Conservation (phyloP, 2,888 invertebrate genomes). For the Drosophila greeni region DNA sequence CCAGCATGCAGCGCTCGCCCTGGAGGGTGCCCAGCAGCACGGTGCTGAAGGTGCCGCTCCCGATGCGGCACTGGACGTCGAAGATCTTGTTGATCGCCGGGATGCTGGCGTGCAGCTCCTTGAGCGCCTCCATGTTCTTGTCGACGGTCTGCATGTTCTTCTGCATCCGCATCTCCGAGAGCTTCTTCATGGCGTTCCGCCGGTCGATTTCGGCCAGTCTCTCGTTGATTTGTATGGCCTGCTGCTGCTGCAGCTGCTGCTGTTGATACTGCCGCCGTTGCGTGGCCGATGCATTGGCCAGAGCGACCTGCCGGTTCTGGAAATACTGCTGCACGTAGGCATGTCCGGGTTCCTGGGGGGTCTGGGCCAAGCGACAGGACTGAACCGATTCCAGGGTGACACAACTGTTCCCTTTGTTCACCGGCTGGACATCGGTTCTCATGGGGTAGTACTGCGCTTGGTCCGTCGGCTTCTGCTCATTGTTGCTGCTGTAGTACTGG, state of each 20-base stretch:
- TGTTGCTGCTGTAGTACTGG: background rate
- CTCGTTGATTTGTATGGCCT: slow-evolving; percentile 35
- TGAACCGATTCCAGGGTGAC: background rate
- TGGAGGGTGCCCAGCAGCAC: slow-evolving; percentile 88
- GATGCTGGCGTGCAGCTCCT: slow-evolving; percentile 77
- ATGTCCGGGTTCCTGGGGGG: background rate
- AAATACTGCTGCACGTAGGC: background rate
- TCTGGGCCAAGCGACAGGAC: background rate
- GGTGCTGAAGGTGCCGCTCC: slow-evolving; percentile 92
- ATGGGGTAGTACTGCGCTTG: background rate
- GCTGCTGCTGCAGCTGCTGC: slow-evolving; percentile 8
- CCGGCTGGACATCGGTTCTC: background rate
- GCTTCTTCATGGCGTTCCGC: slow-evolving; percentile 53
- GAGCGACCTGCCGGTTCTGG: background rate
- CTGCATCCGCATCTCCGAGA: slow-evolving; percentile 43
- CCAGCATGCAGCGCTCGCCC: slow-evolving; percentile 76
- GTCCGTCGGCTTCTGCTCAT: slow-evolving; percentile 10
- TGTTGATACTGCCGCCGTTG: slow-evolving; percentile 1
- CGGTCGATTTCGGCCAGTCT: slow-evolving; percentile 39
- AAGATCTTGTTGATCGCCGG: slow-evolving; percentile 84
- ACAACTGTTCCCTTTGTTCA: background rate
- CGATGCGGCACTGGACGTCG: slow-evolving; percentile 85
- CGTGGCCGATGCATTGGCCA: background rate
- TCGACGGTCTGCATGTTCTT: slow-evolving; percentile 37
- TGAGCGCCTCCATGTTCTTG: slow-evolving; percentile 72